A percentile compares a stretch with the other conserved stretches of the same genome.
These are phyloP conservation scores for Tupiocoris notatus DNA, from an alignment of 2,888 invertebrate genomes.

Conservation along the genomic window DNA sequence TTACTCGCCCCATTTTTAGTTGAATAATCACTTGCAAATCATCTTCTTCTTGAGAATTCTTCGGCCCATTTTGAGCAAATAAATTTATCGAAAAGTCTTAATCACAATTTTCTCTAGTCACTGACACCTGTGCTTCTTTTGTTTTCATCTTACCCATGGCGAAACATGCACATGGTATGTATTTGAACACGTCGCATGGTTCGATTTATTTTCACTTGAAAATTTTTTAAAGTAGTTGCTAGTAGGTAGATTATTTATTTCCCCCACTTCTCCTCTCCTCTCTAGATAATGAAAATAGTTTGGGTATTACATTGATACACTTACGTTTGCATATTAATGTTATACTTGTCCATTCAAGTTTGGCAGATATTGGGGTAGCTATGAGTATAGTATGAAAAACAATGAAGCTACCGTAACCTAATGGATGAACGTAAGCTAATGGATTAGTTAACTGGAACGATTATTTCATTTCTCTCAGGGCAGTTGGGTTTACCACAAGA, in stretches of 20 bases:
- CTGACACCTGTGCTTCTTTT: constrained; percentile 46
- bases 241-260: constrained; percentile 12
- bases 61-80: neutral
- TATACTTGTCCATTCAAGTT: no score
- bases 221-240: constrained; percentile 11
- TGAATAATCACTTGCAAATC: neutral
- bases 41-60: neutral
- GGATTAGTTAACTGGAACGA: no score
- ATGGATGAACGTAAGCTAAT: no score
- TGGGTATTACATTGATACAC: no score
- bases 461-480: constrained; percentile 14
- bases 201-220: neutral
- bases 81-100: neutral
- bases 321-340: no score
- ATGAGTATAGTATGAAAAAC: no score
- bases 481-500: constrained; percentile 16
- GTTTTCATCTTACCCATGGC: constrained; percentile 47
- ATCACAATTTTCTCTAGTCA: constrained; percentile 28
- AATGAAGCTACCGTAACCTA: no score
- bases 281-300: no score
- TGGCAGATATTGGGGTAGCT: no score
- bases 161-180: constrained; percentile 48
- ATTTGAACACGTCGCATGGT: constrained; percentile 43
- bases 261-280: neutral
- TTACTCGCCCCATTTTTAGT: neutral